Conservation (phyloP, 2,113 vertebrate species). For the Pteropus alecto region DNA sequence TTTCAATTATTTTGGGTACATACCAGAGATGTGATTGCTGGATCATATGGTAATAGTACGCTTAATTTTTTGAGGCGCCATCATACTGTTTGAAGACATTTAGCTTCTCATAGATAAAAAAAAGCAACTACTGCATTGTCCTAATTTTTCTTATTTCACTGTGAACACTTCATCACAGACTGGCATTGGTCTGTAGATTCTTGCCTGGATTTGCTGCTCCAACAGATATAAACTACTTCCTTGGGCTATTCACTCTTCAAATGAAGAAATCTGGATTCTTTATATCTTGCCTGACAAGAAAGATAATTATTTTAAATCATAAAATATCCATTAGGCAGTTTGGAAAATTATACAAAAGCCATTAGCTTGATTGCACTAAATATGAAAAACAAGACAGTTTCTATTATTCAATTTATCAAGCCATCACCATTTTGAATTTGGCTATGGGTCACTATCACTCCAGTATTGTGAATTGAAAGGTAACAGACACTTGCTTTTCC, state of each 20-base stretch:
- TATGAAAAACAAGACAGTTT: constrained; percentile 1
- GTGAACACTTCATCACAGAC: not conserved
- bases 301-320: constrained; percentile 50
- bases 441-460: not conserved
- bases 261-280: constrained; percentile 28
- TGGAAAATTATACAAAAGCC: constrained; percentile 46
- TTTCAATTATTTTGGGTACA: not conserved
- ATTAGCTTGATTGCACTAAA: constrained; percentile 39
- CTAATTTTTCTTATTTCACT: not conserved
- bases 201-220: not conserved
- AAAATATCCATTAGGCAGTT: constrained; percentile 48
- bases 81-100: not conserved
- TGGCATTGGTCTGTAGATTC: not conserved
- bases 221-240: not conserved
- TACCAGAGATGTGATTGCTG: not conserved
- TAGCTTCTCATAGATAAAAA: not conserved
- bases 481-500: not conserved
- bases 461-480: not conserved
- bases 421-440: not conserved
- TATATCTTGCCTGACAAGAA: not conserved
- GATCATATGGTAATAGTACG: not conserved
- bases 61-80: not conserved
- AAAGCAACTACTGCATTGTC: not conserved
- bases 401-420: constrained; percentile 5
- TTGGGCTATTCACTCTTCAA: not conserved